phyloP scores from a whole-genome alignment of 2,113 vertebrate species.

The Paraplagusia blochii region DNA sequence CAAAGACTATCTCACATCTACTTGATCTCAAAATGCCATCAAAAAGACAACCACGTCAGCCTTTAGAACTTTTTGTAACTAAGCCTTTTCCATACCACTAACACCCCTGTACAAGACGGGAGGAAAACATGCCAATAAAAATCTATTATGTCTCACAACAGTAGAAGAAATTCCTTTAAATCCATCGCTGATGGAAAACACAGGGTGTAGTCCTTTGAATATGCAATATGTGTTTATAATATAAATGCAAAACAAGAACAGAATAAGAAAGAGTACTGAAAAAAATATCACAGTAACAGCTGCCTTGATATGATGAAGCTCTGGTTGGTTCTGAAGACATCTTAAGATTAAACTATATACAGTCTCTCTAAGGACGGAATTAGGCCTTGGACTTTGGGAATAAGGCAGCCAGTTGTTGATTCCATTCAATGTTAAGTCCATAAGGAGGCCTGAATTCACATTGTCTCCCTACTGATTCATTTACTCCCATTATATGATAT shows the following conservation, averaged over 20 bases:
- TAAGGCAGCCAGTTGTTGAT: constrained; percentile 78
- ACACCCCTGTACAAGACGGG: constrained; percentile 48
- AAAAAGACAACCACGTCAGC: constrained; percentile 41
- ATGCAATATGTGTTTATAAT: constrained; percentile 54
- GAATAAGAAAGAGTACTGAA: constrained; percentile 64
- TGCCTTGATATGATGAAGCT: constrained; percentile 71
- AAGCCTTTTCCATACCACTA: constrained; percentile 70
- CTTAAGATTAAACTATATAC: constrained; percentile 66
- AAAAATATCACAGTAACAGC: constrained; percentile 68
- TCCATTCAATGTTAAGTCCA: constrained; percentile 62
- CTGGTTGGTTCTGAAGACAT: constrained; percentile 64
- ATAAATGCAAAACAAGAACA: constrained; percentile 55
- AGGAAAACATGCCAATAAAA: constrained; percentile 50
- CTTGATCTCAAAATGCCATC: constrained; percentile 58
- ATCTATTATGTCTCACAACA: constrained; percentile 48
- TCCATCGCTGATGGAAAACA: constrained; percentile 55
- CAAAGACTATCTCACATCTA: constrained; percentile 39
- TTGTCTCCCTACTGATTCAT: constrained; percentile 54
- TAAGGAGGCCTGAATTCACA: constrained; percentile 61
- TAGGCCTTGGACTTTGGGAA: constrained; percentile 74
- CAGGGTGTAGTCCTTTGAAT: constrained; percentile 56
- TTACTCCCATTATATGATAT: constrained; percentile 68
- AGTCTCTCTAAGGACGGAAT: constrained; percentile 69
- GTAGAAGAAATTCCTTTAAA: constrained; percentile 52
- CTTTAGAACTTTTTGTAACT: constrained; percentile 33